phyloP scores from a whole-genome alignment of 2,888 invertebrate species.

The Ryuthela nishihirai region DNA sequence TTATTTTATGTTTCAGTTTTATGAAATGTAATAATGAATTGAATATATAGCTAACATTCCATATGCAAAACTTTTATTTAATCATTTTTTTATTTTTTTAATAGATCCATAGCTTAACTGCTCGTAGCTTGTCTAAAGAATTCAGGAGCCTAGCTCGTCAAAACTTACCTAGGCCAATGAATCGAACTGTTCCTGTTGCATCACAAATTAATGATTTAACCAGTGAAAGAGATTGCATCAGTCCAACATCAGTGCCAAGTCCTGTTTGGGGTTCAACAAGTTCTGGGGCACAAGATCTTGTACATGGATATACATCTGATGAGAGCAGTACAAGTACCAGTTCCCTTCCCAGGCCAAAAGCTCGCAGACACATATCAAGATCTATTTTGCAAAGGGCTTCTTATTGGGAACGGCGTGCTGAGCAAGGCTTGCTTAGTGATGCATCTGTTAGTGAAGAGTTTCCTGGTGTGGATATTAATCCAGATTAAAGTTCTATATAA shows the following conservation, averaged over 20 bases:
- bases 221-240: slow-evolving; percentile 13
- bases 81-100: no score
- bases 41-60: no score
- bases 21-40: no score
- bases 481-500: slow-evolving; percentile 3
- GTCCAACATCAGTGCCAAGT: slow-evolving; percentile 14
- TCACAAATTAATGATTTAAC: slow-evolving; percentile 2
- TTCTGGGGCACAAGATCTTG: slow-evolving; percentile 13
- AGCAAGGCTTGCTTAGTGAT: slow-evolving; percentile 44
- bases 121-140: slow-evolving; percentile 70
- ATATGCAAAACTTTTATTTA: no score
- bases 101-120: slow-evolving; percentile 72
- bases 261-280: no score
- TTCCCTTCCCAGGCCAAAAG: slow-evolving; percentile 22
- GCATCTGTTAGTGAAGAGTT: slow-evolving; percentile 44
- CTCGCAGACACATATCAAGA: slow-evolving; percentile 25
- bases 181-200: slow-evolving; percentile 41
- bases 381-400: slow-evolving; percentile 43
- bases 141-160: slow-evolving; percentile 59
- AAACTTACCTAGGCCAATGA: slow-evolving; percentile 42
- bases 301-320: slow-evolving; percentile 42
- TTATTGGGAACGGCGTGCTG: slow-evolving; percentile 46
- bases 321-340: slow-evolving; percentile 39
- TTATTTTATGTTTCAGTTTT: no score
- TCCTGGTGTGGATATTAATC: slow-evolving; percentile 38